Base-by-base conservation (phyloP, 1,140 invertebrate species). In the Microplitis demolitor region DNA sequence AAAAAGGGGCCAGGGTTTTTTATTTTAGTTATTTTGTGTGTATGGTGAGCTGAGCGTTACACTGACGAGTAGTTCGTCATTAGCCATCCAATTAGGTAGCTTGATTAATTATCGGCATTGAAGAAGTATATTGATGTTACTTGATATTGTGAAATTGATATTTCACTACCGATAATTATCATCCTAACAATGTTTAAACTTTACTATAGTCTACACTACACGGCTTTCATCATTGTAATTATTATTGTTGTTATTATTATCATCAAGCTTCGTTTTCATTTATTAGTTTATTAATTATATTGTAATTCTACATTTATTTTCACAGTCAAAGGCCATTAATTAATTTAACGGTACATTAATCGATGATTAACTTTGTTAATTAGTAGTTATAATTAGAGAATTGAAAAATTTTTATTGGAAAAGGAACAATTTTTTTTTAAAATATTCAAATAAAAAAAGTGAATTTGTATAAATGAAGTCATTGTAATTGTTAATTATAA, bases 61-160 rank as follows among this genome's bases (percentile, higher is more conserved):
- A 45, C 11, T 45, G 39, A 45, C 39, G 39, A 16, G 35, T 16
- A 39, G 54, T 34, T 35, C 16, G n/a, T 37, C 56, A 69, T 69
- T 69, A 61, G 67, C 53, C 56, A 39, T 75, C 69, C 70, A 75
- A 75, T 75, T 75, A 75, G 64, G 24, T 58, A 56, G 66, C 66
- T 69, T 75, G 64, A 75, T 75, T 75, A 75, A 75, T 75, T 75
- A 75, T 58, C 56, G 74, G 11, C 16, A 58, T 68, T 72, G 71
- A 75, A 66, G 69, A 75, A 72, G 56, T 75, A 69, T 45, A 45
- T 68, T 45, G 71, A 51, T 61, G 51, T 34, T 16, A 37, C 34
- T 24, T 13, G 64, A 34, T 16, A 39, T 33, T 11, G 8, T 16
- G 16, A 56, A 50, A 45, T 56, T 58, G 37, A 60, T 69, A 60